Conservation (phyloP, 2,888 invertebrate species). For the Tribolium freemani region DNA sequence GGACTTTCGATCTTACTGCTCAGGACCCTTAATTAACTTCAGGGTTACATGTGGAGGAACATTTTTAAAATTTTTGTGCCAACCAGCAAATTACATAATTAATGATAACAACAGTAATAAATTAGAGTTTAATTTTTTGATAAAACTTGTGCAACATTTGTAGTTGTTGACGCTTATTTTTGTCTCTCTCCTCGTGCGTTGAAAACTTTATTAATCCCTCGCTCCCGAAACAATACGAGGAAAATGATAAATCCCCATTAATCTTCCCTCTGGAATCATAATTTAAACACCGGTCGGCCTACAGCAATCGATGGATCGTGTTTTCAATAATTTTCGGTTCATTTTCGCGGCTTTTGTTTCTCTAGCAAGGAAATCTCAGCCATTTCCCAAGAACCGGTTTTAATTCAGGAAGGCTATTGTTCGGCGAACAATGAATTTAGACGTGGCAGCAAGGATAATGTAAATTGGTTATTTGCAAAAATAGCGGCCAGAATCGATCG, state of each 20-base stretch:
- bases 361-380: conserved; percentile 15
- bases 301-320: not conserved
- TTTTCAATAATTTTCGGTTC: conserved; percentile 24
- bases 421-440: conserved; percentile 31
- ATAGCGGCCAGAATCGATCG: not conserved
- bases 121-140: not conserved
- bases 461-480: conserved; percentile 33
- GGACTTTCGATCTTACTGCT: too few species aligned
- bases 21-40: not conserved
- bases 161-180: not conserved
- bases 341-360: conserved; percentile 16
- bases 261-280: conserved; percentile 2
- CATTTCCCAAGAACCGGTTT: conserved; percentile 16
- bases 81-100: not conserved
- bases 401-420: conserved; percentile 25
- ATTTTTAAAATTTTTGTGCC: not conserved
- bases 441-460: conserved; percentile 15
- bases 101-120: not conserved
- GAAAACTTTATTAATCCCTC: conserved; percentile 2
- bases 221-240: not conserved
- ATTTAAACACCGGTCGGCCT: conserved; percentile 1
- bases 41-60: not conserved
- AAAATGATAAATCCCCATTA: conserved; percentile 12
- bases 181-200: not conserved
- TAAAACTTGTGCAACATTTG: too few species aligned